Base-by-base conservation (phyloP, 2,797 vertebrate genomes). In the Scolopax rusticola region DNA sequence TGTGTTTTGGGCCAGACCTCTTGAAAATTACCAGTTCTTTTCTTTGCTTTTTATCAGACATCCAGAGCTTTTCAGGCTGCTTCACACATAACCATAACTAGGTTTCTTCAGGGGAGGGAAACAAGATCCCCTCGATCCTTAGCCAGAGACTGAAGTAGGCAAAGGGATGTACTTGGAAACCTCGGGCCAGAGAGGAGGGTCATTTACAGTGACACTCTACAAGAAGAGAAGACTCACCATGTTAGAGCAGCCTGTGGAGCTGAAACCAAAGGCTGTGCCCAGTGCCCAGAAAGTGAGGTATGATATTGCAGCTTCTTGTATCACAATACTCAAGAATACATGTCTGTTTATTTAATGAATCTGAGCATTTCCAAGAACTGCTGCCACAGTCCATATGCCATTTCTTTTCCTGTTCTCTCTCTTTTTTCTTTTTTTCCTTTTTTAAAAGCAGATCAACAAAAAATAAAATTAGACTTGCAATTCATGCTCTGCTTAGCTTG, bases 381-480 rank as follows among this genome's bases (percentile, higher is more conserved):
- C 65, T 86, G 74, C 82, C 61, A 81, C 54, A 81, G 69, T 61
- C 65, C 84, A 53, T 89, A 69, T 76, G 47, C 40, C 12, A 17
- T 84, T 89, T 76, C 15, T 90, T 88, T 91, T 80, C 15, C 63
- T 88, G 76, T 63, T 63, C 54, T 80, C 20, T 56, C 54, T 80
- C 15, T 56, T 5, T 19, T 4, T 67, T 15, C 57, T 5, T 4
- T 10, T 59, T 54, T 7, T 41, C 4, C 38, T 77, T 81, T 80
- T 81, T 80, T 27, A 30, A 84, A 84, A 93, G 23, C 24, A 64
- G 82, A 87, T 28, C 38, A 84, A 27, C 54, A 45, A 30, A 84
- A 91, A 69, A 70, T 61, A 91, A 91, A 93, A 86, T 69, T 56
- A 93, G 77, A 79, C 54, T 87, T 88, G 23, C 16, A 75, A 63